phyloP scores from a whole-genome alignment of 2,797 vertebrate genomes.

The Pitangus sulphuratus region DNA sequence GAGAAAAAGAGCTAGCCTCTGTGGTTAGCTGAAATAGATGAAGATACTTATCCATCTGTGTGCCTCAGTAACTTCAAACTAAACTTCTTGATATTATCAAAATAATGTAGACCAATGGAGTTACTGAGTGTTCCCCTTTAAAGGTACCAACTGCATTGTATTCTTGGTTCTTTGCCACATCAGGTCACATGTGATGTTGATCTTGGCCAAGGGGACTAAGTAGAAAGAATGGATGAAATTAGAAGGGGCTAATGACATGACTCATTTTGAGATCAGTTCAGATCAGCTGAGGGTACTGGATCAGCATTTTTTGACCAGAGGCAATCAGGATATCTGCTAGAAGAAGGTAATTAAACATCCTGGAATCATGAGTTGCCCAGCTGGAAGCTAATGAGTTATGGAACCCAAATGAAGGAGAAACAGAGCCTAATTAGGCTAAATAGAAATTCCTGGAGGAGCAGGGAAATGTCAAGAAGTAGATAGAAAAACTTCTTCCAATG shows the following conservation, averaged over 20 bases:
- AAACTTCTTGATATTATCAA: neutral
- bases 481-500: constrained; percentile 12
- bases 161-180: neutral
- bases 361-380: constrained; percentile 59
- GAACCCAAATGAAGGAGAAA: constrained; percentile 56
- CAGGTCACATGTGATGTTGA: neutral
- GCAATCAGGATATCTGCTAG: constrained; percentile 46
- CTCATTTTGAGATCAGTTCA: constrained; percentile 46
- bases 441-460: constrained; percentile 64
- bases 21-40: neutral
- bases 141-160: neutral
- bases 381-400: constrained; percentile 72
- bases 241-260: constrained; percentile 36
- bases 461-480: constrained; percentile 55
- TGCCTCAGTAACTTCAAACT: neutral
- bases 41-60: neutral
- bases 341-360: constrained; percentile 69
- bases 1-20: neutral
- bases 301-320: constrained; percentile 60
- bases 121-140: neutral
- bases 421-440: constrained; percentile 64
- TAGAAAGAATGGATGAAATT: constrained; percentile 31
- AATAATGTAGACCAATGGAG: neutral
- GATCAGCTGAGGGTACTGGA: constrained; percentile 45
- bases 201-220: constrained; percentile 1